Percentiles rank a stretch among this genome's conserved stretches.
Conservation (phyloP, 2,888 invertebrate species). For the Plagodis pulveraria region DNA sequence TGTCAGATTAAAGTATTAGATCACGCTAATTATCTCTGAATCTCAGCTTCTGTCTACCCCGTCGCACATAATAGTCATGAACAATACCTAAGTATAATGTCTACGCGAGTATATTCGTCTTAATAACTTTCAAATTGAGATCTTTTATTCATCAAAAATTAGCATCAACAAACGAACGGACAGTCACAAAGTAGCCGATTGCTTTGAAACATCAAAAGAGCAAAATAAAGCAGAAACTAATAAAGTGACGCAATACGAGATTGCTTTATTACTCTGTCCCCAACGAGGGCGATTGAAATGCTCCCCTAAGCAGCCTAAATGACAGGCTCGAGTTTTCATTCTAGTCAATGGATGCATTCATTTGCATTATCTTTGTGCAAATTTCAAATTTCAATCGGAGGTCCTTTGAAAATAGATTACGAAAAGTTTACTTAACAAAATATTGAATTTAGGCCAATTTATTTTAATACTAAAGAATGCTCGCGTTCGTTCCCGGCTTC, state of each 20-base stretch:
- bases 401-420: slow-evolving; percentile 12
- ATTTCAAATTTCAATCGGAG: slow-evolving; percentile 27
- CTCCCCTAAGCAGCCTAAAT: slow-evolving; percentile 71
- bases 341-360: slow-evolving; percentile 79
- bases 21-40: too few relatives aligned
- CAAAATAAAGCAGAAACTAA: slow-evolving; percentile 77
- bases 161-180: slow-evolving; percentile 50
- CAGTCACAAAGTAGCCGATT: slow-evolving; percentile 65
- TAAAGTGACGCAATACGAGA: slow-evolving; percentile 79
- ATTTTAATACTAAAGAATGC: too few relatives aligned
- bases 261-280: slow-evolving; percentile 79
- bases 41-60: too few relatives aligned
- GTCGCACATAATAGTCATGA: too few relatives aligned
- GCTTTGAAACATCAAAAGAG: slow-evolving; percentile 78
- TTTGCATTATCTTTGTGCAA: slow-evolving; percentile 76
- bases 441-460: slow-evolving; percentile 4
- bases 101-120: too few relatives aligned
- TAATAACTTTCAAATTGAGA: slow-evolving; percentile 10
- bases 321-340: slow-evolving; percentile 74
- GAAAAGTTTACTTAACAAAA: slow-evolving; percentile 63
- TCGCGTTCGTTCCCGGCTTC: too few relatives aligned
- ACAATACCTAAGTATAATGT: too few relatives aligned
- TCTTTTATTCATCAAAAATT: slow-evolving; percentile 41
- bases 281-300: slow-evolving; percentile 78
- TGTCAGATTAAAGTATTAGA: too few relatives aligned